phyloP scores from a whole-genome alignment of 92 coral and sea anemone species.

The Metridium senile region DNA sequence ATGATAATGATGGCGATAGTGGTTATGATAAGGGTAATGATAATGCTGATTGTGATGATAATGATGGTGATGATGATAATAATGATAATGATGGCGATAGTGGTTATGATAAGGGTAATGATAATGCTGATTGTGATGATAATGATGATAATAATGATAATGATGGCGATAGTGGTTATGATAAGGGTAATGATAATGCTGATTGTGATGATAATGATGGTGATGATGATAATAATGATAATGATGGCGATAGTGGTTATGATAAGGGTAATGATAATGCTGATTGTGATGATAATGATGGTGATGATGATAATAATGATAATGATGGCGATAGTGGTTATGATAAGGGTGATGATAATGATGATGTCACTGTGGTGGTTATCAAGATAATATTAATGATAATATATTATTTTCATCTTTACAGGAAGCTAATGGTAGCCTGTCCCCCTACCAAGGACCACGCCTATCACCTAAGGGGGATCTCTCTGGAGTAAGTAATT shows the following conservation, averaged over 20 bases:
- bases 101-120: background rate
- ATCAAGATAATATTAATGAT: background rate
- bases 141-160: background rate
- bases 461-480: slow-evolving; percentile 11
- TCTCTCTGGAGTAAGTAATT: slow-evolving; percentile 22
- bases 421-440: slow-evolving; percentile 29
- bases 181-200: background rate
- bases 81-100: background rate
- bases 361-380: background rate
- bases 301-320: background rate
- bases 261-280: background rate
- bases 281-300: background rate
- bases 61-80: background rate
- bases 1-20: background rate
- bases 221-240: background rate
- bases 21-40: background rate
- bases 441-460: slow-evolving; percentile 22
- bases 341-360: background rate
- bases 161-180: background rate
- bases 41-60: background rate
- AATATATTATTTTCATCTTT: background rate
- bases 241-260: background rate
- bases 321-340: background rate
- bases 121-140: background rate
- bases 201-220: background rate